Evolutionary conservation across 2,113 vertebrate genomes (phyloP).

Genomic region (Hydrolagus affinis): DNA sequence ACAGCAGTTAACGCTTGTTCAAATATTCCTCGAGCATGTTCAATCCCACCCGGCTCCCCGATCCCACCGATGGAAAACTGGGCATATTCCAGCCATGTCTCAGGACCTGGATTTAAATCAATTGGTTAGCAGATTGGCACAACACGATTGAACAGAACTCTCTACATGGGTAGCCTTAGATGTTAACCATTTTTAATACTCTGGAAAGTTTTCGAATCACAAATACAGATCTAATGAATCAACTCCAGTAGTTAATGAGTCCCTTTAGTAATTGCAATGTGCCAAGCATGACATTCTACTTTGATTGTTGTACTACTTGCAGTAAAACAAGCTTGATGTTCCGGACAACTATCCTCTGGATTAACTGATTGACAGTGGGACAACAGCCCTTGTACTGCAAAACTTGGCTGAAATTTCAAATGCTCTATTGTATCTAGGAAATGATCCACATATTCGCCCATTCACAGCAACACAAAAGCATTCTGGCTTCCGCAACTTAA

Average conservation of each 20-base stretch:
- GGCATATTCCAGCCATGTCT: constrained; percentile 94
- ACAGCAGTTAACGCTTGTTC: constrained; percentile 81
- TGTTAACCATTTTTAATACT: not conserved
- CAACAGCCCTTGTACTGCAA: no score
- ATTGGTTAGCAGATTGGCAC: not conserved
- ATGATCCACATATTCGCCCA: no score
- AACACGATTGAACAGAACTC: no score
- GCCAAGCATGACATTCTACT: not conserved
- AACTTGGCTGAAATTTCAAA: not conserved
- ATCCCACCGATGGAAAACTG: constrained; percentile 94
- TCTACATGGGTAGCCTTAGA: not conserved
- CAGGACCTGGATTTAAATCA: constrained; percentile 64
- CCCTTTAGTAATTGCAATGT: no score
- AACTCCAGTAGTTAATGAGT: no score
- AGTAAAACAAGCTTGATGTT: no score
- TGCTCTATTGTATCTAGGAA: not conserved
- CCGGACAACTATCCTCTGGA: no score
- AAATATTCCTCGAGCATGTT: constrained; percentile 75
- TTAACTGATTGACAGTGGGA: no score
- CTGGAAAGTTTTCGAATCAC: no score
- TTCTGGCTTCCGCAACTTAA: not conserved
- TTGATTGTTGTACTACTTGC: no score
- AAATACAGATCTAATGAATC: no score
- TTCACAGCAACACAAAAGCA: not conserved
- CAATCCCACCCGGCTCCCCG: constrained; percentile 78